Conservation (phyloP, 2,888 invertebrate species). For the Onchidella celtica region DNA sequence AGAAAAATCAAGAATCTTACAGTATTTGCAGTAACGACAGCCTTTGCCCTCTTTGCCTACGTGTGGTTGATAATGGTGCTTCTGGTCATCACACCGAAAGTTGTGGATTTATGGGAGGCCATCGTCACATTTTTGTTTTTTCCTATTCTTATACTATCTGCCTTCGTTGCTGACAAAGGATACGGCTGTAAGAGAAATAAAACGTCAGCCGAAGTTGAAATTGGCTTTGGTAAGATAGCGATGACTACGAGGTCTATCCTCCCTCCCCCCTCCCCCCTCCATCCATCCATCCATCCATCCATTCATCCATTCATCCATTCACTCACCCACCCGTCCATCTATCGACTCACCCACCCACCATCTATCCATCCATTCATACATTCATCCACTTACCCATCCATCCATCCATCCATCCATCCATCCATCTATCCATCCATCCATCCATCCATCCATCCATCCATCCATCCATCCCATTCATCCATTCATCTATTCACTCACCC, state of each 20-base stretch:
- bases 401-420: too few species aligned
- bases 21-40: conserved; percentile 80
- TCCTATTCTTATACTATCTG: conserved; percentile 82
- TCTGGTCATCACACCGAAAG: conserved; percentile 77
- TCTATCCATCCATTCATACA: too few species aligned
- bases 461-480: too few species aligned
- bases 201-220: conserved; percentile 68
- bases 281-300: too few species aligned
- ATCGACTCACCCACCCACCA: too few species aligned
- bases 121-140: conserved; percentile 83
- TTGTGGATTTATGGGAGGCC: conserved; percentile 84
- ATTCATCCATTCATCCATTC: too few species aligned
- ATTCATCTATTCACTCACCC: too few species aligned
- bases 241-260: neutral
- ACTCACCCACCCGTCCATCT: too few species aligned
- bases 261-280: too few species aligned
- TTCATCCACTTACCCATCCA: too few species aligned
- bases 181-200: conserved; percentile 63
- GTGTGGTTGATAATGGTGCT: conserved; percentile 83
- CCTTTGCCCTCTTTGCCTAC: conserved; percentile 83
- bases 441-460: too few species aligned
- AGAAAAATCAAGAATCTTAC: conserved; percentile 80
- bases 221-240: conserved; percentile 68
- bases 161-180: conserved; percentile 82
- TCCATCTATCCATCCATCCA: too few species aligned